These are phyloP conservation scores for Drosophila virilis DNA, from an alignment of 1,140 invertebrate species.

Conservation along the genomic window DNA sequence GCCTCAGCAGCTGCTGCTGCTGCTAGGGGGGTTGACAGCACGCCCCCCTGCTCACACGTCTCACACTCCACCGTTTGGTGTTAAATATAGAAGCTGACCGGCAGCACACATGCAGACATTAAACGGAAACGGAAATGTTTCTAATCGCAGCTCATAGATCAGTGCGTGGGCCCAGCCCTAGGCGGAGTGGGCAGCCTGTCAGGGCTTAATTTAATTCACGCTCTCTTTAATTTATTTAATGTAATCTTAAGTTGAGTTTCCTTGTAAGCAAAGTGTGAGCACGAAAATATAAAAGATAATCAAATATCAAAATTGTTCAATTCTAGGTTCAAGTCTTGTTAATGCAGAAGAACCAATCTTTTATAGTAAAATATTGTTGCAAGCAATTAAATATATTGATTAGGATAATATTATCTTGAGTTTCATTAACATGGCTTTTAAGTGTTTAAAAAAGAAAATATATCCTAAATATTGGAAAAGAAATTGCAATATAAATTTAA, in stretches of 20 bases:
- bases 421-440: not conserved
- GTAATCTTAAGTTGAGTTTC: conserved; percentile 3
- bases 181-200: conserved; percentile 19
- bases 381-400: not conserved
- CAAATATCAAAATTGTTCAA: not conserved
- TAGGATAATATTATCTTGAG: conserved; percentile 5
- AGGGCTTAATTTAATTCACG: conserved; percentile 26
- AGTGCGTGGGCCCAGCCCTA: conserved; percentile 42
- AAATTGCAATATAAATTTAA: too few species aligned
- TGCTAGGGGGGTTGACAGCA: conserved; percentile 14
- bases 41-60: not conserved
- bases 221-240: conserved; percentile 26
- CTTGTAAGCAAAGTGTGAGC: not conserved
- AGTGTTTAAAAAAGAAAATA: too few species aligned
- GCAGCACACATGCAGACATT: conserved; percentile 4
- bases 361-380: too few species aligned
- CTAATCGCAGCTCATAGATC: conserved; percentile 64
- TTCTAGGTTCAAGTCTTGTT: too few species aligned
- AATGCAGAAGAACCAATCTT: not conserved
- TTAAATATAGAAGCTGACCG: conserved; percentile 69
- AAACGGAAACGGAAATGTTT: conserved; percentile 72
- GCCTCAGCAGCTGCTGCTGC: conserved; percentile 4
- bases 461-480: too few species aligned
- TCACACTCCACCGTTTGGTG: conserved; percentile 22
- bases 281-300: not conserved